Conservation (phyloP, 2,113 vertebrate genomes). For the Paedocypris sp. region DNA sequence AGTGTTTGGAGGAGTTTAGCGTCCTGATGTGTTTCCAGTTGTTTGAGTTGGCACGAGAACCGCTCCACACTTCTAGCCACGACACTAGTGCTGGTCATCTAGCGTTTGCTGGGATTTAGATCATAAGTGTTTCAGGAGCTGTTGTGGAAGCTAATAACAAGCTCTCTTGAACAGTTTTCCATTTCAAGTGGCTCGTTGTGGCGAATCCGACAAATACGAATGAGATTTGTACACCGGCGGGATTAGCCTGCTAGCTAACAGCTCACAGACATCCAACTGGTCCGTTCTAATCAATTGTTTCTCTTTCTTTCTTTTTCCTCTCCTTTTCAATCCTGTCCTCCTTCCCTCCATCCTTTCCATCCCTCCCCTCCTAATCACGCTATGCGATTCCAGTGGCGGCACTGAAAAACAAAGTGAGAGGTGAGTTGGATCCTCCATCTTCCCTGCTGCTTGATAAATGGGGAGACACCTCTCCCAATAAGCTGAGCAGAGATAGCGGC, state of each 20-base stretch:
- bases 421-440: constrained; percentile 53
- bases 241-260: constrained; percentile 15
- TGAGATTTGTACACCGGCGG: constrained; percentile 4
- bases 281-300: constrained; percentile 35
- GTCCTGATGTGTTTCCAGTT: too few species aligned
- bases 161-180: not conserved
- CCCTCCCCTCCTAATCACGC: constrained; percentile 14
- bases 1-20: too few species aligned
- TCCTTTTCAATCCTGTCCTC: constrained; percentile 11
- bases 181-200: not conserved
- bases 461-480: constrained; percentile 32
- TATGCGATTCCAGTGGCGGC: constrained; percentile 58
- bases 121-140: too few species aligned
- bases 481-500: constrained; percentile 29
- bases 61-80: too few species aligned
- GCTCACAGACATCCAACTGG: constrained; percentile 1
- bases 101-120: too few species aligned
- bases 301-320: constrained; percentile 14
- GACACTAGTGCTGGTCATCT: too few species aligned
- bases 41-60: too few species aligned
- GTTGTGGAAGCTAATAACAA: not conserved
- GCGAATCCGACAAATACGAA: constrained; percentile 4
- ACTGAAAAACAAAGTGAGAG: constrained; percentile 66
- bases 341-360: constrained; percentile 10
- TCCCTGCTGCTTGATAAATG: constrained; percentile 35